Conservation (phyloP, 2,797 vertebrate species). For the Gymnodraco acuticeps region DNA sequence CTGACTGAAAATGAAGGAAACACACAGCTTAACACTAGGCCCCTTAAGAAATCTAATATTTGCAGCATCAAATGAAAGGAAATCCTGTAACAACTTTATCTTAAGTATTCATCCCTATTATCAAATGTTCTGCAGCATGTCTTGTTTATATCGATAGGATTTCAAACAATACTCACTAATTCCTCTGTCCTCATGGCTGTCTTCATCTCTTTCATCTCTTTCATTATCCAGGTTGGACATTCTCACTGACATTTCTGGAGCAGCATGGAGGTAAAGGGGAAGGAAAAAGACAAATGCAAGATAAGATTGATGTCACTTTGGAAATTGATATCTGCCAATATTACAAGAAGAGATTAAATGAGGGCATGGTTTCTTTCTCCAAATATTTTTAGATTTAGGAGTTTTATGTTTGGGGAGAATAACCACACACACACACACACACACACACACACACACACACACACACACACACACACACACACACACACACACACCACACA, state of each 20-base stretch:
- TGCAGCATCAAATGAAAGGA: neutral
- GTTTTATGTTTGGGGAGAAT: too few species aligned
- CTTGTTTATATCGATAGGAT: neutral
- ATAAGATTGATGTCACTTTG: slow-evolving; percentile 5
- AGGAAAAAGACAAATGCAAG: neutral
- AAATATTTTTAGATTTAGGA: too few species aligned
- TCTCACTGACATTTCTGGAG: slow-evolving; percentile 96
- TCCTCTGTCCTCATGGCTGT: slow-evolving; percentile 97
- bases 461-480: too few species aligned
- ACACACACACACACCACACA: too few species aligned
- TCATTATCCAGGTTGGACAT: slow-evolving; percentile 99
- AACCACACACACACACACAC: too few species aligned
- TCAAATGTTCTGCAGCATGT: neutral
- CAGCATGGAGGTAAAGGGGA: slow-evolving; percentile 10
- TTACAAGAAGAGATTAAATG: too few species aligned
- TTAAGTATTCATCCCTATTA: neutral
- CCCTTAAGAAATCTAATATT: neutral
- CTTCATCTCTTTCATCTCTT: slow-evolving; percentile 95
- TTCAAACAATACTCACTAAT: slow-evolving; percentile 89
- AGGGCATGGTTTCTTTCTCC: too few species aligned
- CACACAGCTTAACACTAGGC: slow-evolving; percentile 24
- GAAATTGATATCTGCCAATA: too few species aligned
- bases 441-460: too few species aligned
- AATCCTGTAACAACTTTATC: neutral
- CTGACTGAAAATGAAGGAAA: slow-evolving; percentile 87